phyloP scores from a whole-genome alignment of 2,888 invertebrate genomes.

The Acrocera orbiculus region DNA sequence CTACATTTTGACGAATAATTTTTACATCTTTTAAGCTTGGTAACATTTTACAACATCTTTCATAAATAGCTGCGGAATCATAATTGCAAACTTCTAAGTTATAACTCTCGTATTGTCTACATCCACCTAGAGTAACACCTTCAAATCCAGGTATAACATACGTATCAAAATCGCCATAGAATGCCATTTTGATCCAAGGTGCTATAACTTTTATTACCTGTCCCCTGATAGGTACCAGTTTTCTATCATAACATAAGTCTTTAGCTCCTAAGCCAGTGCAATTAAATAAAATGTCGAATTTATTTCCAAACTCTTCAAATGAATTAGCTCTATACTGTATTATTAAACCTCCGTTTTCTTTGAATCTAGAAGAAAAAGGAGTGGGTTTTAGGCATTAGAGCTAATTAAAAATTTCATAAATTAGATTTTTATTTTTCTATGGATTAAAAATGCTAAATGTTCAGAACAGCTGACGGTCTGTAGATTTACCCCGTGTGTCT shows the following conservation, averaged over 20 bases:
- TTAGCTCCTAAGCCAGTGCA: slow-evolving; percentile 75
- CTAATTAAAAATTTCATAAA: too few relatives aligned
- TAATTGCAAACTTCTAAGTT: slow-evolving; percentile 46
- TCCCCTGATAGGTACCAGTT: slow-evolving; percentile 63
- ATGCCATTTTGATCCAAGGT: slow-evolving; percentile 79
- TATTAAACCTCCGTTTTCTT: slow-evolving; percentile 44
- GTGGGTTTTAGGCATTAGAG: too few relatives aligned
- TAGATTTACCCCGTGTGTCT: too few relatives aligned
- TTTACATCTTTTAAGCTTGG: slow-evolving; percentile 46
- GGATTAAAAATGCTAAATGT: too few relatives aligned
- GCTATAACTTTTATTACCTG: slow-evolving; percentile 68
- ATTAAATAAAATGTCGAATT: slow-evolving; percentile 57
- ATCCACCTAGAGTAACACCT: slow-evolving; percentile 67
- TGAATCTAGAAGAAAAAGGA: slow-evolving; percentile 36
- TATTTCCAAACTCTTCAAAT: slow-evolving; percentile 42
- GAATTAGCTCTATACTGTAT: slow-evolving; percentile 37
- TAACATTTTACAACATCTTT: slow-evolving; percentile 56
- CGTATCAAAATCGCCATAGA: slow-evolving; percentile 70
- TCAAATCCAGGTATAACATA: slow-evolving; percentile 68
- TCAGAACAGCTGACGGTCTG: too few relatives aligned
- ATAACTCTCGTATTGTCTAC: slow-evolving; percentile 65
- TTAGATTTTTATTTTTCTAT: too few relatives aligned
- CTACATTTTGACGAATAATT: slow-evolving; percentile 48
- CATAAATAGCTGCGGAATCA: slow-evolving; percentile 59
- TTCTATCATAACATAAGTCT: slow-evolving; percentile 52